Conservation (phyloP, 2,888 invertebrate species). For the Boloria selene region DNA sequence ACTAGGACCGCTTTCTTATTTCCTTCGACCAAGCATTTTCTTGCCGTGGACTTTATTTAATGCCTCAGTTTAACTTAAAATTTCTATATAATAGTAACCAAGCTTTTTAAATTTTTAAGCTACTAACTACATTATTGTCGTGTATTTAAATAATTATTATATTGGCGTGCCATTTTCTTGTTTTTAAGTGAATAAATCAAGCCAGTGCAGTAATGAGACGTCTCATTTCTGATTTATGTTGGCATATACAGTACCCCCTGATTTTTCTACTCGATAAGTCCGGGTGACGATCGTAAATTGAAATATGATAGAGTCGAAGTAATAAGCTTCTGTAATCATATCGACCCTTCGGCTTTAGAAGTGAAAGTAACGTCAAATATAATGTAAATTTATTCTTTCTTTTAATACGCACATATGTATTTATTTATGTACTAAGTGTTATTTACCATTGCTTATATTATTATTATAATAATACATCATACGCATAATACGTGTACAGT, state of each 20-base stretch:
- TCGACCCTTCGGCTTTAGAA: slow-evolving; percentile 61
- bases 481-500: too few species aligned
- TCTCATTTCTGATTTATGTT: slow-evolving; percentile 77
- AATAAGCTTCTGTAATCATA: slow-evolving; percentile 73
- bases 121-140: background rate
- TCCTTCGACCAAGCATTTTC: slow-evolving; percentile 78
- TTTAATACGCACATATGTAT: background rate
- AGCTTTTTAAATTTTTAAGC: slow-evolving; percentile 54
- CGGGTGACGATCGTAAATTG: slow-evolving; percentile 80
- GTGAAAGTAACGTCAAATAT: slow-evolving; percentile 54
- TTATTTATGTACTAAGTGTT: too few species aligned
- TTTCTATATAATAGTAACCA: slow-evolving; percentile 67
- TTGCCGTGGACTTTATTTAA: slow-evolving; percentile 77
- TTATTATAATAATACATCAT: too few species aligned
- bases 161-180: slow-evolving; percentile 11
- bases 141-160: background rate
- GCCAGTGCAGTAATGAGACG: slow-evolving; percentile 68
- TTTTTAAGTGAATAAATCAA: slow-evolving; percentile 52
- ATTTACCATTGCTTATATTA: too few species aligned
- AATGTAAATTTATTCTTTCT: slow-evolving; percentile 39
- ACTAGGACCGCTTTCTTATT: slow-evolving; percentile 82
- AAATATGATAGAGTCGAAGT: slow-evolving; percentile 81
- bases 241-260: slow-evolving; percentile 61
- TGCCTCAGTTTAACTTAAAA: slow-evolving; percentile 69
- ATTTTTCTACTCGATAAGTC: slow-evolving; percentile 80